These are phyloP conservation scores for Hypocryptadius cinnamomeus DNA, from an alignment of 2,113 vertebrate species.

Conservation along the genomic window DNA sequence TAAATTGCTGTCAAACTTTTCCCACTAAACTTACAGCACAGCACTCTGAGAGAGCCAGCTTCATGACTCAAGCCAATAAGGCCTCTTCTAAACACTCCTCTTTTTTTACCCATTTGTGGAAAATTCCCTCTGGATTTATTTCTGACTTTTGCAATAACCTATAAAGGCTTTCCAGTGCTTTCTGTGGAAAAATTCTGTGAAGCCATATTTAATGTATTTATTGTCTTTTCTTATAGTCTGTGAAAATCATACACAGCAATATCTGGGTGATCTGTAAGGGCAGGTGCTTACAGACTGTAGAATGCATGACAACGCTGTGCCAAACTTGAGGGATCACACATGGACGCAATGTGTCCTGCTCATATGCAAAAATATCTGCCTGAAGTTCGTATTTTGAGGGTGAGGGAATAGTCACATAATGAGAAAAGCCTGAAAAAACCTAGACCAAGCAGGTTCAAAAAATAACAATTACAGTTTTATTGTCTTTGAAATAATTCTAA, in stretches of 20 bases:
- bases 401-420: background rate
- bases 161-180: background rate
- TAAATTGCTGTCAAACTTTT: slow-evolving; percentile 82
- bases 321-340: background rate
- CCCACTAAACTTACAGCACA: slow-evolving; percentile 74
- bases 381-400: background rate
- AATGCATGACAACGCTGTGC: rapidly evolving
- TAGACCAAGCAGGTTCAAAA: background rate
- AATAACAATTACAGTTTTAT: background rate
- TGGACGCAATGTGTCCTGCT: background rate
- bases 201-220: background rate
- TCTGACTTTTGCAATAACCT: slow-evolving; percentile 15
- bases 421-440: background rate
- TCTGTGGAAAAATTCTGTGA: background rate
- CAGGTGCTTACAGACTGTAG: background rate
- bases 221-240: background rate
- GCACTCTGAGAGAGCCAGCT: slow-evolving; percentile 68
- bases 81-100: slow-evolving; percentile 51
- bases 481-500: background rate
- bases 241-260: background rate
- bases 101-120: slow-evolving; percentile 34
- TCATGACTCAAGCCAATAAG: slow-evolving; percentile 69
- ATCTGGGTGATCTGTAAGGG: background rate
- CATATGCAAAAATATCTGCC: background rate
- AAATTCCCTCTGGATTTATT: slow-evolving; percentile 4